Base-by-base conservation (phyloP, 2,888 invertebrate genomes). In the Druceiella hillmani region DNA sequence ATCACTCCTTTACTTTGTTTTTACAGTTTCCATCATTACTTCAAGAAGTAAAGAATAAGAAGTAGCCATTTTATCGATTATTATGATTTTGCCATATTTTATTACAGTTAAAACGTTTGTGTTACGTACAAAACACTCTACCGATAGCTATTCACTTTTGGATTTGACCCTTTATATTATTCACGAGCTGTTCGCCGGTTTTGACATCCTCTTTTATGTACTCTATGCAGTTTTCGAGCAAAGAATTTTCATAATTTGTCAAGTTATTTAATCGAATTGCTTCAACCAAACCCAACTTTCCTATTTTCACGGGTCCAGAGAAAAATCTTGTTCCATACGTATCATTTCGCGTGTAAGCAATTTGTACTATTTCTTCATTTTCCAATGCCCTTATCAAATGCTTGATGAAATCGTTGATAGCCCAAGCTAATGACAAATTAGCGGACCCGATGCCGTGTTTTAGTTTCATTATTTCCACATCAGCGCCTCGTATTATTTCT, bases 291-390 rank as follows among this genome's bases (percentile, higher is more conserved):
- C 66, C 64, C 26, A 48, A 40, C 2, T 53, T 48, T 0, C 63
- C 64, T 7, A 66, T 52, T 33, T 40, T 49, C 2, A 58, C 55
- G 1, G 64, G 63, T 2, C 64, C 62, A 9, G 63, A 53, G 45
- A 64, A 65, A 45, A 55, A 66, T 45, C 55, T 57, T 2, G 64
- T 62, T 3, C 63, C 63, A 30, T 55, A 65, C 44, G 59, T 46
- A 10, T 62, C 57, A 47, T 65, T 66, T 2, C 59, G 56, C 7
- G 57, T 56, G 30, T 49, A 65, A 38, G 56, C 50, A 42, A 57
- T 57, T 1, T 62, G 54, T 2, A 53, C 36, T 0, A 57, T 53
- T 45, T 57, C 50, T 6, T 43, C 33, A 11, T 64, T 64, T 12
- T 40, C 39, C 9, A 64, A 36, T 3, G 63, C 63, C 20, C 58